These are phyloP conservation scores for Criorhina ranunculi DNA, from an alignment of 2,888 invertebrate species.

Conservation along the genomic window DNA sequence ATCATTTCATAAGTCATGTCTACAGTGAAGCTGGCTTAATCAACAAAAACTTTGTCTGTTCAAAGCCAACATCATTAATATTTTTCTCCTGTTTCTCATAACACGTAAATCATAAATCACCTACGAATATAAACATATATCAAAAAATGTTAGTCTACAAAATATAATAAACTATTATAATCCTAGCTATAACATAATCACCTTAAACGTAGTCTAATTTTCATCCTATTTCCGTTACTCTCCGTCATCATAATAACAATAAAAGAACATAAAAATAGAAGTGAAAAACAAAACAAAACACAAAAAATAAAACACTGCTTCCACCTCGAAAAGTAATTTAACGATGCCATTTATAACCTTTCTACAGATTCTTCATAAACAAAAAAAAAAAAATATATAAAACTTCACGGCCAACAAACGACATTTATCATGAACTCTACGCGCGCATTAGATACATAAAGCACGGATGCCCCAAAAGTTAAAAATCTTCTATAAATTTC, in stretches of 20 bases:
- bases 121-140: background rate
- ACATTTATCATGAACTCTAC: constrained; percentile 54
- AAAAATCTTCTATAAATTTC: constrained; percentile 64
- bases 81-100: background rate
- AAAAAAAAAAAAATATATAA: constrained; percentile 8
- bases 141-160: background rate
- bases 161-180: constrained; percentile 9
- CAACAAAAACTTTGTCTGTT: too few species aligned
- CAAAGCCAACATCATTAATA: too few species aligned
- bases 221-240: constrained; percentile 18
- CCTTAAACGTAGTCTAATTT: constrained; percentile 35
- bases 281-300: background rate
- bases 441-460: constrained; percentile 39
- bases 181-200: constrained; percentile 30
- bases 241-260: constrained; percentile 5
- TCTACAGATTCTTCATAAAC: constrained; percentile 38
- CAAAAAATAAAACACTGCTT: background rate
- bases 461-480: constrained; percentile 53
- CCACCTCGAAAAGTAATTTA: constrained; percentile 41
- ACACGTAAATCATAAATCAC: background rate
- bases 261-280: background rate
- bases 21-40: too few species aligned
- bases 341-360: constrained; percentile 41
- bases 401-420: constrained; percentile 48
- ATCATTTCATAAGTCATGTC: too few species aligned